Base-by-base conservation (phyloP, 2,888 invertebrate genomes). In the Lepidochrysops patricia region DNA sequence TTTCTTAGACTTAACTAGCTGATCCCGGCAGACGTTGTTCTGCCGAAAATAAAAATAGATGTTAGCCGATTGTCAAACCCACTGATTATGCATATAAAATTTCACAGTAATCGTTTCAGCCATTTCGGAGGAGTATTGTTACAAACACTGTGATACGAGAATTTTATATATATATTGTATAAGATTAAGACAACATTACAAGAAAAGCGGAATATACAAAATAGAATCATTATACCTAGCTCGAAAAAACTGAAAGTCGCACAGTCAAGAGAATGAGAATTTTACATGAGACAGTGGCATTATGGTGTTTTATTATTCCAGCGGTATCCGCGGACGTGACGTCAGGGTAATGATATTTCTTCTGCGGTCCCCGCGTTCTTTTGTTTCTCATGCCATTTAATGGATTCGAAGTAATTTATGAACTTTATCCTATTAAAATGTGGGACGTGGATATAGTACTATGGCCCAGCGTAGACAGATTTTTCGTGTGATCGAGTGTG, bases 241-340 rank as follows among this genome's bases (percentile, higher is more conserved):
- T 54, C 13, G 54, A 54, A 54, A 54, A 52, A 54, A 19, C 19
- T 4, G 67, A 62, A 61, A 67, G 62, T 72, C 73, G 73, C 67
- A 72, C 72, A 29, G 52, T 32, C 54, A 54, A 12, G 25, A 34
- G 35, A 58, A 58, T 25, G 58, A 50, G 52, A 59, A 52, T 59
- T 59, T 52, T 27, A 59, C 52, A 59, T 49, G 23, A 15, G 58
- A 37, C 60, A 57, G 60, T 60, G 35, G 58, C 58, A 59, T 60
- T 57, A 54, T 57, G 57, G 34, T n/a, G 23, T 60, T 64, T 64
- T 63, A 63, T 62, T 64, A 67, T 66, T 64, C 66, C 63, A 56
- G 35, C 61, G 61, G 58, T 63, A 60, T 61, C 61, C 60, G 43
- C 52, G 23, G 50, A 67, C 67, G 67, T 66, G 63, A 62, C 62